Evolutionary conservation across 2,888 invertebrate species (phyloP), one percentile per base, ranked within the genome.

Genomic region (Pyrrhia umbra): DNA sequence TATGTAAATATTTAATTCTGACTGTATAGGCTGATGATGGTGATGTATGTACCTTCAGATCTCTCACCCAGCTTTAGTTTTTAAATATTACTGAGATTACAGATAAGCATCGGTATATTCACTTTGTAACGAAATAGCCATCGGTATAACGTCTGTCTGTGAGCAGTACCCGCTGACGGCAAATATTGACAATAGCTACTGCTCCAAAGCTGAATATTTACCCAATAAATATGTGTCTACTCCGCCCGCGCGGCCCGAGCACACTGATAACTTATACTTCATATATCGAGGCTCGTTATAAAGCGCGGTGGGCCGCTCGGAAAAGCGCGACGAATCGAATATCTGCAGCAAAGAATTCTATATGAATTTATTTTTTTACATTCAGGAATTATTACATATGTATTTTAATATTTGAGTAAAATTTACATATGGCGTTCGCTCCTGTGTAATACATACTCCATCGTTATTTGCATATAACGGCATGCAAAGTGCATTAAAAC

Each of bases 101-200:
- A 34, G 1, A 34, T n/a, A 34, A 34, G 34, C 34, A 34, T 34
- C n/a, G 34, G 13, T n/a, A 34, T 4, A 23, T n/a, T 34, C 34
- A 66, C 34, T 42, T 57, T 34, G 42, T 42, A 42, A 42, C 20
- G 5, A 20, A 42, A 42, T 42, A 42, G 13, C 18, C 20, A 20
- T 59, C 34, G 45, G 65, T 49, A 56, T 57, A 58, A 54, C 27
- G 23, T 43, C 64, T 42, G 39, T 57, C 47, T 55, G 30, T 60
- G 21, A 51, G 42, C 50, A 45, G 67, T 52, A 60, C 55, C 51
- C 45, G 50, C 30, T 67, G 67, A 42, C 67, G 15, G 42, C 43
- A 72, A 72, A 70, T 72, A 70, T 70, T 70, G 70, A 70, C 67
- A 52, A 37, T 39, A 54, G 72, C 72, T 71, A 43, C 70, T 71